A percentile compares a stretch with the other conserved stretches of the same genome.
Conservation (phyloP, 2,888 invertebrate genomes). For the Dryococelus australis region DNA sequence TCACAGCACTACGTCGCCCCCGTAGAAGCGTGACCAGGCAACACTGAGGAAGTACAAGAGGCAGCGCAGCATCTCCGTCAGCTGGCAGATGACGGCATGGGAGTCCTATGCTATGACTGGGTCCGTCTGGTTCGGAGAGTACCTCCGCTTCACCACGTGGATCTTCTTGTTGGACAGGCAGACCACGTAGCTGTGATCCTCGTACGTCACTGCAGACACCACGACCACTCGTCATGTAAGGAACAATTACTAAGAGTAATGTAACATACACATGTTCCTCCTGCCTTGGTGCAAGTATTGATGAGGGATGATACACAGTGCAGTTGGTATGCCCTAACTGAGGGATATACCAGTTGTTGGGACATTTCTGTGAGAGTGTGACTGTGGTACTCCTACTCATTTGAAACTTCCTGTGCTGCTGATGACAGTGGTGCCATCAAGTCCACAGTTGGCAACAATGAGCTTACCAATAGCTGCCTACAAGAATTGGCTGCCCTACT, state of each 20-base stretch:
- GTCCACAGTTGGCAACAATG: too few species aligned
- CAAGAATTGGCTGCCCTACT: too few species aligned
- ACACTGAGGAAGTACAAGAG: not conserved
- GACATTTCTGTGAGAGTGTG: too few species aligned
- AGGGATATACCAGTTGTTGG: too few species aligned
- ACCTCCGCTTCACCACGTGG: constrained; percentile 73
- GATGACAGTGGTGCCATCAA: too few species aligned
- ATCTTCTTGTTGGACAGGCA: constrained; percentile 89
- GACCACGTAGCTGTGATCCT: constrained; percentile 84
- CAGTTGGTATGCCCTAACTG: too few species aligned
- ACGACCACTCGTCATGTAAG: constrained; percentile 1
- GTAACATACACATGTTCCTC: not conserved
- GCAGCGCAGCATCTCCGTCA: not conserved
- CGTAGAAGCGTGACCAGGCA: not conserved
- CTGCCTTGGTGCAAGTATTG: too few species aligned
- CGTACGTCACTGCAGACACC: constrained; percentile 74
- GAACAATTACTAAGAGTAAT: not conserved
- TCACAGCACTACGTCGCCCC: not conserved
- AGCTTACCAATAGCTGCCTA: too few species aligned
- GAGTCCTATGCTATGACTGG: constrained; percentile 33
- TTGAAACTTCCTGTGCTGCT: too few species aligned
- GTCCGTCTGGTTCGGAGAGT: constrained; percentile 31
- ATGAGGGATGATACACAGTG: too few species aligned
- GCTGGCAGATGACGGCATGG: not conserved
- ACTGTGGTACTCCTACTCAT: too few species aligned